Base-by-base conservation (phyloP, 2,888 invertebrate species). In the Oegoconia quadripuncta region DNA sequence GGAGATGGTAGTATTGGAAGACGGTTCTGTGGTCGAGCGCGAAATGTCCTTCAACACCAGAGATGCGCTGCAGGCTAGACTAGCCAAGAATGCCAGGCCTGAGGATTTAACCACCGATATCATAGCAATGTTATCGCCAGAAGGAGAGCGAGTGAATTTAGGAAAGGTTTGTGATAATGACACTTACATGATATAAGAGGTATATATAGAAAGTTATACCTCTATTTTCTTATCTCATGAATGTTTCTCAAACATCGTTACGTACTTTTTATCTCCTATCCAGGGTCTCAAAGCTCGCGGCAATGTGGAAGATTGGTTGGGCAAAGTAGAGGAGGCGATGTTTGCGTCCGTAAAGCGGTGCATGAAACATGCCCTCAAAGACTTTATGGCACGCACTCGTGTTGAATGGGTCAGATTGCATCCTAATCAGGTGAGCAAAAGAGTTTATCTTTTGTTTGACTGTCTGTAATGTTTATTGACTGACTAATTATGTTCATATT, bases 321-420 rank as follows among this genome's bases (percentile, higher is more conserved):
- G 94, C 2, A 96, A 95, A 78, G 97, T 97, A 1, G 97, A 97
- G 66, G 94, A 95, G 36, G 92, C 93, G 0, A 97, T 97, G 97
- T 95, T 96, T 54, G 77, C 90, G 0, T 93, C 95, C 0, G 88
- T 96, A 4, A 92, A 92, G 50, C 90, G 91, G 43, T 90, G 91
- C 42, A 94, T 95, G 93, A 94, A 95, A 64, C 71, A 72, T 9
- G 92, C 95, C 0, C 89, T 96, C 16, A 84, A 75, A 31, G 95
- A 96, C 63, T 94, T 91, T 69, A 74, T 89, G 50, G 61, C 73
- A 3, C 90, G 90, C 25, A 83, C 90, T 1, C 88, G 95, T 33
- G 90, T 91, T 9, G 88, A 91, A 32, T 96, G 97, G 94, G 91
- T 96, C 3, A 77, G 90, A 30, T 64, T 88, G 29, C 93, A 94